These are phyloP conservation scores for Cygnus atratus DNA, from an alignment of 2,113 vertebrate species.

Conservation along the genomic window DNA sequence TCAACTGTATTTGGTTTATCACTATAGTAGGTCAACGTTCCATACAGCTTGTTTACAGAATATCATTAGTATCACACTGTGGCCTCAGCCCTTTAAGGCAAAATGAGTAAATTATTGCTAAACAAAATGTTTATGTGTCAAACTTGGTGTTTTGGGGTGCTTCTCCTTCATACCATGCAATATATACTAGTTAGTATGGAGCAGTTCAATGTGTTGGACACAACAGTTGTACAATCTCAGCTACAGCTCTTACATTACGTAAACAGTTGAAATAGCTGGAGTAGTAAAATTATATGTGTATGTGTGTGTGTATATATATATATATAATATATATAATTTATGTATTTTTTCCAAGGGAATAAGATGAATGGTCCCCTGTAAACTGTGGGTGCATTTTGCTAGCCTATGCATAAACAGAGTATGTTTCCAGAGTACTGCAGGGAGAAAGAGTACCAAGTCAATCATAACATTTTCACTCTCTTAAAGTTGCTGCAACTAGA, in stretches of 20 bases:
- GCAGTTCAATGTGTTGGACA: background rate
- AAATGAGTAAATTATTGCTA: background rate
- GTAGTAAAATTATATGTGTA: background rate
- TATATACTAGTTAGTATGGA: background rate
- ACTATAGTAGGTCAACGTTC: background rate
- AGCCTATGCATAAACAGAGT: background rate
- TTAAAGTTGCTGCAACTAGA: background rate
- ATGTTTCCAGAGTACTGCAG: background rate
- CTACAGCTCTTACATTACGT: background rate
- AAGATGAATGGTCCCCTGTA: background rate
- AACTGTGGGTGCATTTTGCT: background rate
- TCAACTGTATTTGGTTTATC: background rate
- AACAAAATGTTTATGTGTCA: background rate
- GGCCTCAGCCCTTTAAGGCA: fast-evolving
- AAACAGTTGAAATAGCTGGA: background rate
- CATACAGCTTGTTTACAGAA: background rate
- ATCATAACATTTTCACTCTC: background rate
- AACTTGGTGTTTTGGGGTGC: background rate
- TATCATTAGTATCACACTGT: background rate
- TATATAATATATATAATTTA: too few species aligned
- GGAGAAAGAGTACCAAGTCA: background rate
- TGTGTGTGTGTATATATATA: too few species aligned
- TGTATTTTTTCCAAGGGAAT: background rate
- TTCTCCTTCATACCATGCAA: background rate
- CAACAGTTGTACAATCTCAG: background rate